phyloP scores from a whole-genome alignment of 2,888 invertebrate species.

The Cephus pulcher region DNA sequence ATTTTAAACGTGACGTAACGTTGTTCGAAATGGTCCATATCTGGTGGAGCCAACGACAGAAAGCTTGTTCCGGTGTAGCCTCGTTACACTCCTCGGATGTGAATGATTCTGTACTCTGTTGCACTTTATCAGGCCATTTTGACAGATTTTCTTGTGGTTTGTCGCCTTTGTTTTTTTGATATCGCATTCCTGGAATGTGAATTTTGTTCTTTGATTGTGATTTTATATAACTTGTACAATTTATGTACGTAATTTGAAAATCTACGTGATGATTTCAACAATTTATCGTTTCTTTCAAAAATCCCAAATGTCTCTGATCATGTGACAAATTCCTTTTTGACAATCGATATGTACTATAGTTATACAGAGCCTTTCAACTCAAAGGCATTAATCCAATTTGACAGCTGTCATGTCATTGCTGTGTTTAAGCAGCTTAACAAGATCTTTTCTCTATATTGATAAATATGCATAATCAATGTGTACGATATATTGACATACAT shows the following conservation, averaged over 20 bases:
- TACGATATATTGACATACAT: too few species aligned
- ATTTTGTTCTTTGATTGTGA: not conserved
- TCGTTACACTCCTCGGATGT: not conserved
- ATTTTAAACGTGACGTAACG: not conserved
- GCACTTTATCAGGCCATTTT: not conserved
- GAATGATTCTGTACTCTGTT: not conserved
- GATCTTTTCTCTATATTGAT: too few species aligned
- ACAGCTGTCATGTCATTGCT: not conserved
- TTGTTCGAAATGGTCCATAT: slow-evolving; percentile 3
- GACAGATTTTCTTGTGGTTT: not conserved
- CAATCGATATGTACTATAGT: not conserved
- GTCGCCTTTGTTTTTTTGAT: not conserved
- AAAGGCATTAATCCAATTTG: not conserved
- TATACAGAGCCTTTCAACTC: not conserved
- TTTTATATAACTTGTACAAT: not conserved
- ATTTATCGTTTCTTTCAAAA: not conserved
- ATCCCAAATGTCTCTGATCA: not conserved
- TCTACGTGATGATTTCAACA: not conserved
- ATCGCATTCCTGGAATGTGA: not conserved
- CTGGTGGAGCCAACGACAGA: slow-evolving; percentile 1
- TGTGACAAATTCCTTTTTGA: not conserved
- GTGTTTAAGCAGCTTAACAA: too few species aligned
- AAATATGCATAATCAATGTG: not conserved
- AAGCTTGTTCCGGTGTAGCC: not conserved
- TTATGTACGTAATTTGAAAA: not conserved